phyloP scores from a whole-genome alignment of 2,797 vertebrate species.

The Oceanodroma leucorhoa region DNA sequence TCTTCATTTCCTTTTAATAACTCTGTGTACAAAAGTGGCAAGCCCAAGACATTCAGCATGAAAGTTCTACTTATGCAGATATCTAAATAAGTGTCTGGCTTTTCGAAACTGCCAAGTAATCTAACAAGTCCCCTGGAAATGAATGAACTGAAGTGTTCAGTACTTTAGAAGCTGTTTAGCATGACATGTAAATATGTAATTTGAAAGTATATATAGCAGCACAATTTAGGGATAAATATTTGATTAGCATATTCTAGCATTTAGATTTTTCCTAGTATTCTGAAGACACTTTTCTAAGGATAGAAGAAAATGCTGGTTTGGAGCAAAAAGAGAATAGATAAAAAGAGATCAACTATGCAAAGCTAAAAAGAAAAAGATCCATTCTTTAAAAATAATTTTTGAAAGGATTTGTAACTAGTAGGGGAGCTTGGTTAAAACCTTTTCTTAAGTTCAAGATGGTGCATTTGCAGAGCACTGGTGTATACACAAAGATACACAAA shows the following conservation, averaged over 20 bases:
- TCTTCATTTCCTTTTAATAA: background rate
- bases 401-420: background rate
- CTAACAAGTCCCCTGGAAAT: background rate
- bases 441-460: background rate
- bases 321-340: background rate
- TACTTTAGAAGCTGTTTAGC: background rate
- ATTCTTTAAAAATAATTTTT: background rate
- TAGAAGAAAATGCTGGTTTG: background rate
- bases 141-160: background rate
- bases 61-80: background rate
- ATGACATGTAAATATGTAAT: background rate
- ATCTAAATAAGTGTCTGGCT: background rate
- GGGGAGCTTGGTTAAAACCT: background rate
- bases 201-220: background rate
- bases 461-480: background rate
- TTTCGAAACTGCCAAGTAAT: background rate
- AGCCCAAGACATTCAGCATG: background rate
- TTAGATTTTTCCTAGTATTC: background rate
- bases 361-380: background rate
- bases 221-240: background rate
- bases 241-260: background rate
- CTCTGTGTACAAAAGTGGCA: background rate
- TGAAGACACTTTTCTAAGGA: background rate
- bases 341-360: background rate
- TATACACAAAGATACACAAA: background rate